Base-by-base conservation (phyloP, 2,113 vertebrate species). In the Scytalopus superciliaris region DNA sequence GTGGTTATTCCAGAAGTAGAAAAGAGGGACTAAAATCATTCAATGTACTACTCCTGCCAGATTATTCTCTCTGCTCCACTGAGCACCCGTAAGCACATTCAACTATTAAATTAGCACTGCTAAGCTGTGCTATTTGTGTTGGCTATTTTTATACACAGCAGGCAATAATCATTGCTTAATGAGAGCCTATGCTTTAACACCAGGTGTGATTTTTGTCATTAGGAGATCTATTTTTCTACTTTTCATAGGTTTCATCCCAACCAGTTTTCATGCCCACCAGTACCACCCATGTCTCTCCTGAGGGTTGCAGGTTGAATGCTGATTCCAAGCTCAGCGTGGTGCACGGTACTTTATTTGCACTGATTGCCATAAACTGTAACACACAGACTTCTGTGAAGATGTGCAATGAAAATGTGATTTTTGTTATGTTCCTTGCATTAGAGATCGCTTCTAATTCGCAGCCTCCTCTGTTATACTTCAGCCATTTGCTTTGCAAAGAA, bases 71-170 rank as follows among this genome's bases (percentile, higher is more conserved):
- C 67, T 92, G 90, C 87, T 97, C 89, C 93, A 89, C 72, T 95
- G 95, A 89, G 73, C 93, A 87, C 70, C 72, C 87, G 40, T 94
- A 87, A 96, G 94, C 85, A 97, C 80, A 97, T 92, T 84, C 89
- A 95, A 23, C 96, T 97, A 97, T 96, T 95, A 97, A 97, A 97
- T 96, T 96, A 97, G 87, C 87, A 76, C 89, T 78, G 77, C 94
- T 94, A 93, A 96, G 90, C 84, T 93, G 56, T 92, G 91, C 91
- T 97, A 93, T 95, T 97, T 94, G 77, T 92, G 74, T 78, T 94
- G 91, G 95, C 95, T 97, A 93, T 97, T 97, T 97, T 97, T 97
- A 97, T 78, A 93, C 94, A 56, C 92, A 97, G 92, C 92, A 92
- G 91, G 96, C 80, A 96, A 92, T 91, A 96, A 94, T 94, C 80